phyloP scores from a whole-genome alignment of 2,888 invertebrate genomes.

The Phaedon cochleariae region DNA sequence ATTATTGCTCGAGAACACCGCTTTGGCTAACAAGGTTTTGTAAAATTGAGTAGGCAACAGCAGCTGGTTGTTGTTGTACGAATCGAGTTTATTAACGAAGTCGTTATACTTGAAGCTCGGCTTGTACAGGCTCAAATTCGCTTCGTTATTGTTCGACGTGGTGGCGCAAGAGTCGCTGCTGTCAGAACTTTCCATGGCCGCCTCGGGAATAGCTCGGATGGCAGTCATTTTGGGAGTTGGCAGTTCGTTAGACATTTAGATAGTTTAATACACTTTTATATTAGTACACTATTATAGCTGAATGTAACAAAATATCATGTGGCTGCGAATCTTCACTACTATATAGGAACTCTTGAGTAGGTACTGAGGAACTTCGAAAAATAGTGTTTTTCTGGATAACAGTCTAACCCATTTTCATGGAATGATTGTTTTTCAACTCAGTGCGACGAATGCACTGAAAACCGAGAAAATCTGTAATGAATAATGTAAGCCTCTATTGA shows the following conservation, averaged over 20 bases:
- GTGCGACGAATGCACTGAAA: background rate
- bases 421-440: background rate
- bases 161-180: slow-evolving; percentile 59
- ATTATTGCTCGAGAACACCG: slow-evolving; percentile 66
- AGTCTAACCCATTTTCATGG: slow-evolving; percentile 34
- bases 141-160: slow-evolving; percentile 48
- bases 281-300: background rate
- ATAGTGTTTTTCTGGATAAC: background rate
- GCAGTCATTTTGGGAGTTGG: slow-evolving; percentile 52
- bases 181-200: slow-evolving; percentile 58
- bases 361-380: background rate
- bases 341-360: slow-evolving; percentile 40
- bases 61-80: slow-evolving; percentile 61
- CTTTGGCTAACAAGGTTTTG: slow-evolving; percentile 79
- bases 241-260: slow-evolving; percentile 35
- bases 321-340: slow-evolving; percentile 37
- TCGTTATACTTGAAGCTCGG: slow-evolving; percentile 58
- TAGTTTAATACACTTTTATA: slow-evolving; percentile 22
- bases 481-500: no score
- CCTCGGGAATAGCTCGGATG: slow-evolving; percentile 55
- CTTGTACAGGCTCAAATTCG: slow-evolving; percentile 51
- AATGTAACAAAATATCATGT: slow-evolving; percentile 35
- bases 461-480: background rate
- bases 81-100: slow-evolving; percentile 61
- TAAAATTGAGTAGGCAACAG: slow-evolving; percentile 80